These are phyloP conservation scores for Cyanocitta stelleri DNA, from an alignment of 2,113 vertebrate species.

Conservation along the genomic window DNA sequence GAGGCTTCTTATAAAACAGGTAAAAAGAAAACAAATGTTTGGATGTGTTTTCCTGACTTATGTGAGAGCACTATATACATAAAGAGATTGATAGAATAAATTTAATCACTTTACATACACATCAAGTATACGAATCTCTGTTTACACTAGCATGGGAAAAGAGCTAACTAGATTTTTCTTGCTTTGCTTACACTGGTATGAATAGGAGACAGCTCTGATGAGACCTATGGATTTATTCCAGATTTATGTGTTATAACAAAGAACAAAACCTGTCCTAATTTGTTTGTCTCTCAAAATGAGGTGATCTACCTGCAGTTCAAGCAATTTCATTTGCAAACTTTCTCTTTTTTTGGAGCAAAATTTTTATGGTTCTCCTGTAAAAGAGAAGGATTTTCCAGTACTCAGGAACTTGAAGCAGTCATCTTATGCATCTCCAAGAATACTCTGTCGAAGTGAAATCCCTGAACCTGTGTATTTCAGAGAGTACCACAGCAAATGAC, in stretches of 20 bases:
- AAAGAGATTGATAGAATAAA: not conserved
- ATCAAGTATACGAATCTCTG: not conserved
- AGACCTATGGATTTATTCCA: not conserved
- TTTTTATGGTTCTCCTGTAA: not conserved
- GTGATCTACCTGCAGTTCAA: not conserved
- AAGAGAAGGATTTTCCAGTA: not conserved
- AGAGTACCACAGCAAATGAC: not conserved
- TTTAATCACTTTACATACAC: not conserved
- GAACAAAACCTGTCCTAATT: not conserved
- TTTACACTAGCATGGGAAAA: not conserved
- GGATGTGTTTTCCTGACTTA: not conserved
- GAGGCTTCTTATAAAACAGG: not conserved
- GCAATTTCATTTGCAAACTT: not conserved
- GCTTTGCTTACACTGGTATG: not conserved
- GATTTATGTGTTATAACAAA: not conserved
- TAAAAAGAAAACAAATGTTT: not conserved
- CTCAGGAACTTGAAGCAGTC: not conserved
- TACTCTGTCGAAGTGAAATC: not conserved
- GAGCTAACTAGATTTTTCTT: not conserved
- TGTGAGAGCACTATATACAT: not conserved
- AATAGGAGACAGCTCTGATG: not conserved
- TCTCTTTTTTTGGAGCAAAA: not conserved
- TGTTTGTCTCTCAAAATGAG: not conserved
- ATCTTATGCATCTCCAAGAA: not conserved
- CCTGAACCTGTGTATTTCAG: not conserved